Evolutionary conservation across 2,797 vertebrate species (phyloP).

Genomic region (Echiichthys vipera): DNA sequence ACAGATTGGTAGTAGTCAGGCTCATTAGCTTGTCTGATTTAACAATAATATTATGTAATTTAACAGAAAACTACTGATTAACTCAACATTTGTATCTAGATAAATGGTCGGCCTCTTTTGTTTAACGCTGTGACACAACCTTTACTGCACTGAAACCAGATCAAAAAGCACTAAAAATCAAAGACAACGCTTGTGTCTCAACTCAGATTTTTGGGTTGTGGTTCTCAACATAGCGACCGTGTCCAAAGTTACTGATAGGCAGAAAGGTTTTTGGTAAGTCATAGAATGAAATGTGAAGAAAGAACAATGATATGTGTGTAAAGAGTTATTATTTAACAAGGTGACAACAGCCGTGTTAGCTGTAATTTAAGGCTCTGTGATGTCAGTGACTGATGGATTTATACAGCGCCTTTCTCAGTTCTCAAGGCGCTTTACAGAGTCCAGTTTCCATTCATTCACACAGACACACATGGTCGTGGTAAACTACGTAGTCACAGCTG

Average conservation of each 20-base stretch:
- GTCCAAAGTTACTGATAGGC: not conserved
- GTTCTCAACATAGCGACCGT: not conserved
- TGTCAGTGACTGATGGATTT: slow-evolving; percentile 1
- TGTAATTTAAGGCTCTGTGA: slow-evolving; percentile 9
- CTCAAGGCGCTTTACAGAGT: too few species aligned
- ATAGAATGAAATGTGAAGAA: not conserved
- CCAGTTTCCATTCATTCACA: too few species aligned
- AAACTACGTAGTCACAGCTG: too few species aligned
- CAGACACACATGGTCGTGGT: too few species aligned
- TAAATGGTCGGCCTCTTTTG: not conserved
- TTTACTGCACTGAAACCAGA: not conserved
- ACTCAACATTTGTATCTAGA: not conserved
- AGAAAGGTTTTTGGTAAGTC: not conserved
- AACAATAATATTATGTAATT: not conserved
- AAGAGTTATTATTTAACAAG: not conserved
- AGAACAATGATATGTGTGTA: not conserved
- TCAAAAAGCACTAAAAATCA: too few species aligned
- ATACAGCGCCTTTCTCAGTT: too few species aligned
- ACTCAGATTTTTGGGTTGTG: not conserved
- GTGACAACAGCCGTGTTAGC: not conserved
- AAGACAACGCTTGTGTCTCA: too few species aligned
- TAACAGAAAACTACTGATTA: not conserved
- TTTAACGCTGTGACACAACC: not conserved
- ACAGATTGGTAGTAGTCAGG: too few species aligned
- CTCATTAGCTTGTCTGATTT: too few species aligned